Percentiles rank a stretch among this genome's conserved stretches.
These are phyloP conservation scores for Tetranychus truncatus DNA, from an alignment of 2,888 invertebrate genomes.

Conservation along the genomic window DNA sequence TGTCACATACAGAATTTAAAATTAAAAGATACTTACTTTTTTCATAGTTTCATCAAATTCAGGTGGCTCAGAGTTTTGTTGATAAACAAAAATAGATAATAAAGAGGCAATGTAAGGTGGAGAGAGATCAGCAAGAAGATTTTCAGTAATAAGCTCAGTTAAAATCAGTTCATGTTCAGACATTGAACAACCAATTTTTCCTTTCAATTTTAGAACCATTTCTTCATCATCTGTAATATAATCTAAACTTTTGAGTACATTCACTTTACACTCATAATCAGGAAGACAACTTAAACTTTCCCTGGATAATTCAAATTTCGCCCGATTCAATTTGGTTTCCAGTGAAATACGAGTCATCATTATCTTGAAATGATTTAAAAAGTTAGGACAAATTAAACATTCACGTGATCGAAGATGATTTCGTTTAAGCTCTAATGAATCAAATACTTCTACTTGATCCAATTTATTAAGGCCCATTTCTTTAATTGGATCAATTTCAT, in stretches of 20 bases:
- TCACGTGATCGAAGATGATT: not conserved
- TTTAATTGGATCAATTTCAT: slow-evolving; percentile 10
- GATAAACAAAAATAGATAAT: slow-evolving; percentile 77
- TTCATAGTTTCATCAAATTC: slow-evolving; percentile 4
- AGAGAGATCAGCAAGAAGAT: slow-evolving; percentile 62
- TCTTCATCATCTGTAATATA: slow-evolving; percentile 52
- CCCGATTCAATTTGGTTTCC: slow-evolving; percentile 43
- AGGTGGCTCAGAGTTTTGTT: slow-evolving; percentile 42
- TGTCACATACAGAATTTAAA: no score
- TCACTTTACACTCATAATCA: slow-evolving; percentile 58
- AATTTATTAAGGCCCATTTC: slow-evolving; percentile 12
- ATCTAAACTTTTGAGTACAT: slow-evolving; percentile 53
- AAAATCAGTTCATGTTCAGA: slow-evolving; percentile 66
- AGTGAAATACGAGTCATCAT: slow-evolving; percentile 3
- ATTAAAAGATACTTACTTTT: not conserved
- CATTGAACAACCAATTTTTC: slow-evolving; percentile 68
- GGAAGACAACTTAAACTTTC: slow-evolving; percentile 68
- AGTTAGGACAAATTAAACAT: slow-evolving; percentile 16
- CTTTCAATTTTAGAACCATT: slow-evolving; percentile 50
- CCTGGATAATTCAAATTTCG: slow-evolving; percentile 59
- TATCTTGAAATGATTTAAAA: slow-evolving; percentile 13
- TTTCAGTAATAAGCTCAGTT: slow-evolving; percentile 78
- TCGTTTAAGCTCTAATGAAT: not conserved
- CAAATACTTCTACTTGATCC: not conserved
- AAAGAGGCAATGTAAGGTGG: slow-evolving; percentile 85